Base-by-base conservation (phyloP, 2,113 vertebrate genomes). In the Calyptomena viridis region DNA sequence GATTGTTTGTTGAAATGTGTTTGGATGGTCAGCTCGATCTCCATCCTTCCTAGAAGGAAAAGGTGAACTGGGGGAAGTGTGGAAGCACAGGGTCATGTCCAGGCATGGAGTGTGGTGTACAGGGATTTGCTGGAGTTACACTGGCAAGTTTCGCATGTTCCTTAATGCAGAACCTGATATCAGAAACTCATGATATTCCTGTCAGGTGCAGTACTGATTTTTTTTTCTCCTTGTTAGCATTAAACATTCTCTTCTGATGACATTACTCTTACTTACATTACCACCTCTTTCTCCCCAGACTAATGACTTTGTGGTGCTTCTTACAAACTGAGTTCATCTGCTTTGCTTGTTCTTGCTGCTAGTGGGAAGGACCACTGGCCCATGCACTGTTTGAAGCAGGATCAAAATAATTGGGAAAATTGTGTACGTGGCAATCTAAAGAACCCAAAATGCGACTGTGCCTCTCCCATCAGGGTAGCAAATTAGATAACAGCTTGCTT, bases 271-370 rank as follows among this genome's bases (percentile, higher is more conserved):
- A 47, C 78, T 94, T 93, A 28, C 68, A 28, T 87, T 79, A 28
- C 64, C 76, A 44, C 35, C 52, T 84, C 9, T 63, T 87, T 76
- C 69, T 92, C 14, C 33, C 33, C 14, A 44, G 39, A 44, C 66
- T 94, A 89, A 82, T 87, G 87, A 95, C 58, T 87, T 66, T 92
- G 81, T 66, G 31, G 62, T 66, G 73, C 49, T 75, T 46, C 59
- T 87, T 88, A 31, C 42, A 84, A 60, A 49, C n/a, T 4, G 73
- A 82, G 74, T 90, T 67, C 1, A 1, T 81, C 73, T 75, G 55
- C 81, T 93, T 69, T 84, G 42, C 84, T 88, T 68, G 46, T 85
- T 93, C 62, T 52, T 69, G 75, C 69, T 69, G 0, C 82, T 72
- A 73, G 49, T 40, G 63, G 63, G 88, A 69, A 39, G 1, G 28